A percentile compares a stretch with the other conserved stretches of the same genome.
Evolutionary conservation across 1,140 invertebrate genomes (phyloP).

Genomic region (Leptinotarsa lineolata): DNA sequence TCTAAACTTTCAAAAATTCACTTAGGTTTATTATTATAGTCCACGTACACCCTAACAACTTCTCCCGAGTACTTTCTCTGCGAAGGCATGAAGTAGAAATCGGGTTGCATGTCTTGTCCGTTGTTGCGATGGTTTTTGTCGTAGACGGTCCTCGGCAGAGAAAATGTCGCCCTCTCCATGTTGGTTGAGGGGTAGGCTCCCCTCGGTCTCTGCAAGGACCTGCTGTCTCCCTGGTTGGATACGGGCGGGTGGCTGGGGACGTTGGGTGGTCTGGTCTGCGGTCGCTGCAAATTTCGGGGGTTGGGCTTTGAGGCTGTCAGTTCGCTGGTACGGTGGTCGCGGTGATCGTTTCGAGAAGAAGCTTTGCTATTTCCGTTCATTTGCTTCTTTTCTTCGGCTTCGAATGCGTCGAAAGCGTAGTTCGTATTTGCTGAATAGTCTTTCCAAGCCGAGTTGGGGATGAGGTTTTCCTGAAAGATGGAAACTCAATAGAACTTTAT

Average conservation of each 20-base stretch:
- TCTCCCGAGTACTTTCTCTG: constrained; percentile 91
- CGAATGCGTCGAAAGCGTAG: constrained; percentile 84
- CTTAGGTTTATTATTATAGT: constrained; percentile 67
- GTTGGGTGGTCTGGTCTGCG: constrained; percentile 49
- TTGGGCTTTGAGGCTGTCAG: constrained; percentile 18
- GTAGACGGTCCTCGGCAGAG: constrained; percentile 58
- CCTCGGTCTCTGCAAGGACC: constrained; percentile 64
- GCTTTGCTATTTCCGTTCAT: constrained; percentile 52
- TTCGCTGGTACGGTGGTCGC: constrained; percentile 34
- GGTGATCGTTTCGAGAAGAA: neutral
- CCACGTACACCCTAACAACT: constrained; percentile 88
- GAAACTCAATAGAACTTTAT: too few relatives aligned
- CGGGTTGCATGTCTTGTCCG: constrained; percentile 59
- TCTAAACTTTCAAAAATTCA: constrained; percentile 19
- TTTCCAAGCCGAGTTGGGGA: constrained; percentile 82
- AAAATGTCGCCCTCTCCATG: constrained; percentile 57
- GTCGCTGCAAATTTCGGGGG: constrained; percentile 39
- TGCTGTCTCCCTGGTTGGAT: constrained; percentile 64
- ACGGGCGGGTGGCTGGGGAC: constrained; percentile 54
- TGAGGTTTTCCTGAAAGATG: constrained; percentile 73
- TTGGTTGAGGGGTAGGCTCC: constrained; percentile 47
- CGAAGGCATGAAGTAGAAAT: constrained; percentile 95
- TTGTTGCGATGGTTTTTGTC: constrained; percentile 55
- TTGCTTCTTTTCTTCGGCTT: constrained; percentile 66
- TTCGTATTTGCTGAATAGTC: constrained; percentile 86